Evolutionary conservation across 2,888 invertebrate genomes (phyloP).

Genomic region (Tetrapedia diversipes): DNA sequence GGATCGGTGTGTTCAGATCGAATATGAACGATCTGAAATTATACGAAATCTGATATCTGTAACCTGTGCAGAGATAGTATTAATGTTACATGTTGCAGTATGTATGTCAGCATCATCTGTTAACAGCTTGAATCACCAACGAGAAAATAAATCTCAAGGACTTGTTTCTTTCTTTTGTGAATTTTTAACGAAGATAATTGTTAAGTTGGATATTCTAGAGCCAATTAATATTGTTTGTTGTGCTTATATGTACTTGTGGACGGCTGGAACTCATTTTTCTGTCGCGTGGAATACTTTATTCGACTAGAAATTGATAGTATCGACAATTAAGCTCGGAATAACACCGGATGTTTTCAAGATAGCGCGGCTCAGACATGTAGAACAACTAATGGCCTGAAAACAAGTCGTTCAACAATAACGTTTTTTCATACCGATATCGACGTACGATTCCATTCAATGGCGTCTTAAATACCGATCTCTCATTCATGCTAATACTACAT

Average conservation of each 20-base stretch:
- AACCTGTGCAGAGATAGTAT: neutral
- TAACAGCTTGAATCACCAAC: neutral
- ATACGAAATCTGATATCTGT: constrained; percentile 7
- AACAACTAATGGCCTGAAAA: constrained; percentile 33
- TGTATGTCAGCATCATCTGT: neutral
- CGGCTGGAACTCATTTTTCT: neutral
- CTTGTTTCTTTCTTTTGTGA: neutral
- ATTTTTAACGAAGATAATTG: neutral
- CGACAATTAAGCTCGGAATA: constrained; percentile 23
- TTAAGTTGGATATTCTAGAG: neutral
- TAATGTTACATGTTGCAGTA: neutral
- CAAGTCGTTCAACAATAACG: constrained; percentile 30
- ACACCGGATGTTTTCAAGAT: constrained; percentile 50
- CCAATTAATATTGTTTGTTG: neutral
- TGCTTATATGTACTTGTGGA: no score
- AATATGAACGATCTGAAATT: constrained; percentile 10
- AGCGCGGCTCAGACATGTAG: constrained; percentile 12
- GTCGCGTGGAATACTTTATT: constrained; percentile 13
- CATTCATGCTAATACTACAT: neutral
- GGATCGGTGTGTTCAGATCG: neutral
- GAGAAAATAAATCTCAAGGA: neutral
- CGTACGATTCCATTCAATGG: constrained; percentile 20
- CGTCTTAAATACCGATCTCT: constrained; percentile 15
- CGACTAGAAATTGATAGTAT: constrained; percentile 22
- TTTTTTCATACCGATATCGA: constrained; percentile 19